Base-by-base conservation (phyloP, 2,797 vertebrate genomes). In the Sphaeramia orbicularis region DNA sequence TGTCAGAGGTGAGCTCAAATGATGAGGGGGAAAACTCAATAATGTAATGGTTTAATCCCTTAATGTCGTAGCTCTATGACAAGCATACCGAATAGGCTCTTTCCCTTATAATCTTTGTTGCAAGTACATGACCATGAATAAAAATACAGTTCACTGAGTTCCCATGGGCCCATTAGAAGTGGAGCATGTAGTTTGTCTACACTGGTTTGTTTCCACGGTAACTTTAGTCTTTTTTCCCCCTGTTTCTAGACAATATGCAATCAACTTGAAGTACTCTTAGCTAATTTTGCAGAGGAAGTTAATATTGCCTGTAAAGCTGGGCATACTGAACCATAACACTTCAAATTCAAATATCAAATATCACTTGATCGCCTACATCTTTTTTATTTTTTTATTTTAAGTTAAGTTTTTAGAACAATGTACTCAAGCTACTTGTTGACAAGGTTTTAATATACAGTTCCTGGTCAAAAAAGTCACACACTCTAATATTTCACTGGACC, bases 1-100 rank as follows among this genome's bases (percentile, higher is more conserved):
- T 37, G 45, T 58, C 44, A 16, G 40, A 35, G 60, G 62, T 59
- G 55, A 1, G 53, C 67, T 76, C 6, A 64, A 42, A 51, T 66
- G 38, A 68, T 56, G 60, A 53, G 43, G 18, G 18, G 24, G 4
- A 37, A 56, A 67, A 32, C 35, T 70, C 53, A 71, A 63, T 71
- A 70, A 70, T 78, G 65, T 65, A 65, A 76, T 67, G 47, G 63
- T 71, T 80, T 74, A 76, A 81, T 78, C 42, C 40, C 19, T 62
- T 76, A 66, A 77, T 63, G 47, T 73, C 10, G 13, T 24, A 18
- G 18, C 60, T 60, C 51, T 73, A 44, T 77, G 61, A 78, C 52
- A 38, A 58, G 71, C 60, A 68, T 65, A 56, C 30, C 1, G 35
- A 81, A 54, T 40, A 69, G 48, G 11, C 42, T 75, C 16, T 30